A percentile compares a stretch with the other conserved stretches of the same genome.
Conservation (phyloP, 2,797 vertebrate species). For the Bucorvus abyssinicus region DNA sequence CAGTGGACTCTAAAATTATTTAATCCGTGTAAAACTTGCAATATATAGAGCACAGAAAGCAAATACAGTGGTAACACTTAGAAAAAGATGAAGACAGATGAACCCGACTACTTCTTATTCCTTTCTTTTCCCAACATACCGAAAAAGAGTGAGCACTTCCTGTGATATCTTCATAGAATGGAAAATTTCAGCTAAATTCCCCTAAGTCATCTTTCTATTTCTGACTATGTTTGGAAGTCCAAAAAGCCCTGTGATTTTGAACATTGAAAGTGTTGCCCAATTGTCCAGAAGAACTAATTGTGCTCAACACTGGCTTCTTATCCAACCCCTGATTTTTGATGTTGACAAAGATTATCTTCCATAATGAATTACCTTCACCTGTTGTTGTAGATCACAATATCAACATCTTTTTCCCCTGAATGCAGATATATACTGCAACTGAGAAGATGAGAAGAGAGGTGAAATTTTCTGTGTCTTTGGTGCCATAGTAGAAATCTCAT, state of each 20-base stretch:
- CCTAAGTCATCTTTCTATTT: background rate
- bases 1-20: background rate
- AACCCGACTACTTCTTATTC: background rate
- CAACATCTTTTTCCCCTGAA: background rate
- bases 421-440: background rate
- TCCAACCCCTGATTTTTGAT: background rate
- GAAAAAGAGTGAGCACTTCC: background rate
- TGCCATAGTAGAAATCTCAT: background rate
- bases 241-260: background rate
- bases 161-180: background rate
- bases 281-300: background rate
- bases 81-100: background rate
- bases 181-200: background rate
- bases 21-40: background rate
- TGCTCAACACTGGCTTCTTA: background rate
- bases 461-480: background rate
- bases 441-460: background rate
- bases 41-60: background rate
- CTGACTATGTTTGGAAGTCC: background rate
- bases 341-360: background rate
- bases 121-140: background rate
- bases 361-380: background rate
- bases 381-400: background rate
- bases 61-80: background rate
- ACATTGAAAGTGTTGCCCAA: background rate